These are phyloP conservation scores for Tapirus terrestris DNA, from an alignment of 2,113 vertebrate species.

Conservation along the genomic window DNA sequence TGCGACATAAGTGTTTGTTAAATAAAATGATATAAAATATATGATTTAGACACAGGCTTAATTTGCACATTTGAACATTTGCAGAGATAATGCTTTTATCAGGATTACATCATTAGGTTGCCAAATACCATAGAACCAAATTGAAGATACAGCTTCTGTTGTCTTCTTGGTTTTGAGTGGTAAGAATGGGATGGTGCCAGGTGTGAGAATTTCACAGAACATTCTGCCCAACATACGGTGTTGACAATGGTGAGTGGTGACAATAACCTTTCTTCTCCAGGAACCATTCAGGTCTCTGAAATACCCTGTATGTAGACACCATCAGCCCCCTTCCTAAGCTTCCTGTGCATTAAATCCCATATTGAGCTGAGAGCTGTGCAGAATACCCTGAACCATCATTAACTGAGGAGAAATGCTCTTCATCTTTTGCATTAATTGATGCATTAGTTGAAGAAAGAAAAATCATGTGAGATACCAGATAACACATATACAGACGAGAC, in stretches of 20 bases:
- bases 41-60: not conserved
- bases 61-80: not conserved
- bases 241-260: not conserved
- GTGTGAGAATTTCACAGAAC: not conserved
- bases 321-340: not conserved
- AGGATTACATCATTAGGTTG: not conserved
- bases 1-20: not conserved
- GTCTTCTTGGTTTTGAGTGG: not conserved
- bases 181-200: not conserved
- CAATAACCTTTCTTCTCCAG: too few relatives aligned
- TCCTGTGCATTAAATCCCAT: not conserved
- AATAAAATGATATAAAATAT: not conserved
- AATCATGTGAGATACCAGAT: not conserved
- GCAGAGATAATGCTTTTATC: not conserved
- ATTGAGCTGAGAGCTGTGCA: not conserved
- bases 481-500: not conserved
- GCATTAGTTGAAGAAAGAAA: not conserved
- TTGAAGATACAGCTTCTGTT: not conserved
- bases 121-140: not conserved
- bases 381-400: not conserved
- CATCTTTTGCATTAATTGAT: not conserved
- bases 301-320: not conserved
- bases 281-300: not conserved
- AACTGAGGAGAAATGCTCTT: not conserved
- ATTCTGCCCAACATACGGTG: not conserved